Conservation (phyloP, 2,797 vertebrate species). For the Taenioides sp. region DNA sequence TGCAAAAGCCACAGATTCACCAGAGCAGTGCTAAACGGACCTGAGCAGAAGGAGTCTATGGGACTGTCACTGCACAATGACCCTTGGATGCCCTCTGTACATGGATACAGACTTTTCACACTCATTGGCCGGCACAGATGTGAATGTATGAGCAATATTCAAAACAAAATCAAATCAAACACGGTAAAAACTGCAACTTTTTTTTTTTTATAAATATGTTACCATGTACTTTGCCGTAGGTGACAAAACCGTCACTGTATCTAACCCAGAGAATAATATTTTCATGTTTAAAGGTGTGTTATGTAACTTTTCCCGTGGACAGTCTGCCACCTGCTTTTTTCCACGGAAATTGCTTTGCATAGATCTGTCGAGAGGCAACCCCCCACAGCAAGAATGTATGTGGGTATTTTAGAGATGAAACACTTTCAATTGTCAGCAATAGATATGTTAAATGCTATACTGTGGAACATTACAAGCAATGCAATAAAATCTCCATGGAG, state of each 20-base stretch:
- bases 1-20: slow-evolving; percentile 62
- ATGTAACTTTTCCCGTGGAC: neutral
- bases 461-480: neutral
- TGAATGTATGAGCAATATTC: neutral
- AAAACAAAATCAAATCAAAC: neutral
- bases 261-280: neutral
- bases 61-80: slow-evolving; percentile 52
- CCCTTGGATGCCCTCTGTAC: slow-evolving; percentile 51
- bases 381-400: neutral
- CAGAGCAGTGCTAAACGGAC: slow-evolving; percentile 60
- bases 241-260: no score
- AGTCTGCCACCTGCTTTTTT: neutral
- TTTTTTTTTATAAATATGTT: no score
- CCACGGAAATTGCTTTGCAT: neutral
- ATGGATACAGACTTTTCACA: slow-evolving; percentile 33
- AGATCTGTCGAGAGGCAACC: neutral
- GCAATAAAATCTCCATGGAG: neutral
- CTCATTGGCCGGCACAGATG: slow-evolving; percentile 5
- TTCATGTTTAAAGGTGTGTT: neutral
- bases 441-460: neutral
- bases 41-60: slow-evolving; percentile 20
- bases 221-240: no score
- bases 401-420: neutral
- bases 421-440: neutral
- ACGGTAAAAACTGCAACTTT: no score